phyloP scores from a whole-genome alignment of 1,140 invertebrate genomes.

The Calosoma granatense region DNA sequence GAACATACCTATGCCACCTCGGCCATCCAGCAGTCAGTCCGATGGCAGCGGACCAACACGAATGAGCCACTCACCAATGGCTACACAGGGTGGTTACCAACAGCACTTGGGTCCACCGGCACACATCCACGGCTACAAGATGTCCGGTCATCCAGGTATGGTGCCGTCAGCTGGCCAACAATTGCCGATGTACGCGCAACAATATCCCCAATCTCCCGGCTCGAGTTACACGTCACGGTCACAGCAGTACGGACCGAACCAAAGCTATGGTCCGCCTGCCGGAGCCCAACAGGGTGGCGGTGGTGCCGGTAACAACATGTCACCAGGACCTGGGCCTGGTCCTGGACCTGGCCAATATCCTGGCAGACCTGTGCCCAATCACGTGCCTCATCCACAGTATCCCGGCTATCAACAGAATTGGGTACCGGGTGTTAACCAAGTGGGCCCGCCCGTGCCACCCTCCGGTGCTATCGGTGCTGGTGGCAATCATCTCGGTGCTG shows the following conservation, averaged over 20 bases:
- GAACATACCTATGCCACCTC: conserved; percentile 84
- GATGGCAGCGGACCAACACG: conserved; percentile 61
- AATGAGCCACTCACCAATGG: conserved; percentile 67
- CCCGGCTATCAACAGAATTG: conserved; percentile 38
- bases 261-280: conserved; percentile 37
- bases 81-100: conserved; percentile 35
- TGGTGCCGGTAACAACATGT: conserved; percentile 33
- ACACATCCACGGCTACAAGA: conserved; percentile 37
- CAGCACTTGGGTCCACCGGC: conserved; percentile 32
- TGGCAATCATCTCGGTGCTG: background rate
- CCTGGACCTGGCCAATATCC: conserved; percentile 36
- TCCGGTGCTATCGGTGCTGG: background rate
- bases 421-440: conserved; percentile 20
- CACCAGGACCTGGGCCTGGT: conserved; percentile 21
- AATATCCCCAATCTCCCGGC: conserved; percentile 42
- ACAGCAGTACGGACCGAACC: conserved; percentile 32
- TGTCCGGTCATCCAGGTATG: conserved; percentile 35
- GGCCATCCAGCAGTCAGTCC: conserved; percentile 82
- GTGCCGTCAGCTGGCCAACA: conserved; percentile 41
- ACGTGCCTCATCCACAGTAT: conserved; percentile 40
- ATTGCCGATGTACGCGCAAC: conserved; percentile 42
- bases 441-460: conserved; percentile 9
- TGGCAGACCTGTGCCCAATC: conserved; percentile 39
- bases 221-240: conserved; percentile 47
- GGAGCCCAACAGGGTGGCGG: conserved; percentile 22